Evolutionary conservation across 2,797 vertebrate genomes (phyloP).

Genomic region (Hippopotamyrus pictus): DNA sequence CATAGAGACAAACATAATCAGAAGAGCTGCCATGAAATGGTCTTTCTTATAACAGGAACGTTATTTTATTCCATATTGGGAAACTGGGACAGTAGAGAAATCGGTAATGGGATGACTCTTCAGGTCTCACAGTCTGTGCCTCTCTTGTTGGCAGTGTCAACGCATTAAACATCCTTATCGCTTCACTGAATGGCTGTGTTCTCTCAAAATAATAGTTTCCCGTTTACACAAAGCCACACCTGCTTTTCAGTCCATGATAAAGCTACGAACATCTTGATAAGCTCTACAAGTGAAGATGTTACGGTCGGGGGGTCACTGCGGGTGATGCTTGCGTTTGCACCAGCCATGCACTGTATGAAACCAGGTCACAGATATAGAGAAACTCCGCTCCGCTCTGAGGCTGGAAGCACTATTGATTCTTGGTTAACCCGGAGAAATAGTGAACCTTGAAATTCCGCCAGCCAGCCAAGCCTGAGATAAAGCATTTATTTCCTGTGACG

Average conservation of each 20-base stretch:
- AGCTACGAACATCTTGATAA: neutral
- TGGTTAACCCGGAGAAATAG: slow-evolving; percentile 63
- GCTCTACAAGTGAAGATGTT: neutral
- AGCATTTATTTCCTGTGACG: slow-evolving; percentile 60
- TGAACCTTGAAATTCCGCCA: slow-evolving; percentile 32
- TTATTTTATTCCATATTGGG: neutral
- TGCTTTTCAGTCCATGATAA: neutral
- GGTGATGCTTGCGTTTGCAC: neutral
- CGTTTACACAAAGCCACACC: neutral
- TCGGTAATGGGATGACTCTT: neutral
- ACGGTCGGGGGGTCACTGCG: neutral
- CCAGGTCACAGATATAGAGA: neutral
- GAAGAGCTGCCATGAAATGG: neutral
- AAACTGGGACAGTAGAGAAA: neutral
- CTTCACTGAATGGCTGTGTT: neutral
- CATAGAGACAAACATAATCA: neutral
- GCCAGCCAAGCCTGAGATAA: slow-evolving; percentile 45
- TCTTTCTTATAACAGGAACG: neutral
- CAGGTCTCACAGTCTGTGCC: neutral
- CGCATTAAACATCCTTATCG: neutral
- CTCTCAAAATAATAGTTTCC: neutral
- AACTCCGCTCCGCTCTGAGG: slow-evolving; percentile 41
- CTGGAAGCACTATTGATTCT: slow-evolving; percentile 73
- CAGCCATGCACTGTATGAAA: neutral
- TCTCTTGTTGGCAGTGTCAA: neutral